Evolutionary conservation across 2,888 invertebrate genomes (phyloP).

Genomic region (Isotomurus palustris): DNA sequence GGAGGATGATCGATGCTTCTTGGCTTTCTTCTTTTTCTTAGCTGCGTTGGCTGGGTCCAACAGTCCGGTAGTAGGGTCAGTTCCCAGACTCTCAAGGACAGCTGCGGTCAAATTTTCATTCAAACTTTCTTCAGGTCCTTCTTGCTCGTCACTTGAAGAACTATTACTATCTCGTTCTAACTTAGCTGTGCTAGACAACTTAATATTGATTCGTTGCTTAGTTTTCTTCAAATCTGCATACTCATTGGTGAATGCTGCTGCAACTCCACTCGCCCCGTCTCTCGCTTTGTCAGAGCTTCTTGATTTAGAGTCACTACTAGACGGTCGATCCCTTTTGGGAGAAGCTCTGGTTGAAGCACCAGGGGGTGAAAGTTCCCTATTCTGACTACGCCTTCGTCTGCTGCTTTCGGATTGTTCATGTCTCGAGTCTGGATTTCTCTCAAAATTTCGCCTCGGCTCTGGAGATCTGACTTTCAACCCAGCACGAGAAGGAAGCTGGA

Average conservation of each 20-base stretch:
- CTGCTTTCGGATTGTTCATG: not conserved
- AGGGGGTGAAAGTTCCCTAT: conserved; percentile 30
- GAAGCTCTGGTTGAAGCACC: conserved; percentile 12
- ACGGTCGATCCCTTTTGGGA: not conserved
- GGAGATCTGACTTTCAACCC: too few relatives aligned
- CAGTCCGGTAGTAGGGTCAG: not conserved
- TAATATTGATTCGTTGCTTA: conserved; percentile 44
- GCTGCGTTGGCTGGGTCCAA: too few relatives aligned
- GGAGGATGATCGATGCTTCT: not conserved
- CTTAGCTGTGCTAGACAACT: conserved; percentile 41
- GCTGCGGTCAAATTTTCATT: not conserved
- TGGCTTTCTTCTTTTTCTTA: conserved; percentile 7
- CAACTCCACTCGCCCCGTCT: conserved; percentile 3
- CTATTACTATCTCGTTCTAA: conserved; percentile 45
- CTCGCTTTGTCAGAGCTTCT: conserved; percentile 3
- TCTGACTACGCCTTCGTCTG: not conserved
- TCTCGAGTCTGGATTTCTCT: not conserved
- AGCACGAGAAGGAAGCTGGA: not conserved
- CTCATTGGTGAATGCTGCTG: conserved; percentile 5
- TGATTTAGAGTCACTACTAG: conserved; percentile 1
- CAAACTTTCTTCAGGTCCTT: conserved; percentile 47
- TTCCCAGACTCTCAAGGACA: not conserved
- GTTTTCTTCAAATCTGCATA: not conserved
- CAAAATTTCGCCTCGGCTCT: not conserved
- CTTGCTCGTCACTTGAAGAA: conserved; percentile 48